Conservation (phyloP, 37 sponge, comb jelly and placozoan genomes). For the Chondrosia reniformis region DNA sequence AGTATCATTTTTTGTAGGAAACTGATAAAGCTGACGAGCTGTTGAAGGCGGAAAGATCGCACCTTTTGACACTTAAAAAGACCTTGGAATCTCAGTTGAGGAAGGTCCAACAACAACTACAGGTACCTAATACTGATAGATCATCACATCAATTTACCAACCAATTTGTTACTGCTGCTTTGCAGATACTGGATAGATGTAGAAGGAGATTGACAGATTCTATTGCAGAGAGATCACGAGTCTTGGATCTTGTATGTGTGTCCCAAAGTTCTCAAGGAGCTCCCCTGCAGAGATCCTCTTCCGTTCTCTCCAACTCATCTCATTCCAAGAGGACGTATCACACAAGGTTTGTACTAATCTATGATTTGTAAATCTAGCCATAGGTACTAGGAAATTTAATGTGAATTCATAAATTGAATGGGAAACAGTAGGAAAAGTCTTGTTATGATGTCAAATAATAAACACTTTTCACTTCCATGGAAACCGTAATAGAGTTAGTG, state of each 20-base stretch:
- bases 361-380: too few relatives aligned
- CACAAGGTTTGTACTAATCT: conserved; percentile 1
- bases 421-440: too few relatives aligned
- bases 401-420: too few relatives aligned
- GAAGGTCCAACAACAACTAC: conserved; percentile 43
- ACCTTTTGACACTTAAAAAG: conserved; percentile 38
- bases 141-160: not conserved
- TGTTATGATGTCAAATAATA: too few relatives aligned
- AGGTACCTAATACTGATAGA: not conserved
- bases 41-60: conserved; percentile 32
- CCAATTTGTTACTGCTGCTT: not conserved
- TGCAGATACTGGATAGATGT: conserved; percentile 22
- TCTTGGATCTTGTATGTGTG: conserved; percentile 58
- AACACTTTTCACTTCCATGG: too few relatives aligned
- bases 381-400: too few relatives aligned
- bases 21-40: conserved; percentile 42
- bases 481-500: too few relatives aligned
- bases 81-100: conserved; percentile 48
- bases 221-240: conserved; percentile 55
- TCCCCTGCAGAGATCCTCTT: too few relatives aligned
- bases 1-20: conserved; percentile 11
- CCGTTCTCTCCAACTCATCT: not conserved
- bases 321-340: not conserved
- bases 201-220: conserved; percentile 22
- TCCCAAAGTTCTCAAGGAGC: too few relatives aligned